Conservation (phyloP, 1,140 invertebrate species). For the Procambarus virginalis region DNA sequence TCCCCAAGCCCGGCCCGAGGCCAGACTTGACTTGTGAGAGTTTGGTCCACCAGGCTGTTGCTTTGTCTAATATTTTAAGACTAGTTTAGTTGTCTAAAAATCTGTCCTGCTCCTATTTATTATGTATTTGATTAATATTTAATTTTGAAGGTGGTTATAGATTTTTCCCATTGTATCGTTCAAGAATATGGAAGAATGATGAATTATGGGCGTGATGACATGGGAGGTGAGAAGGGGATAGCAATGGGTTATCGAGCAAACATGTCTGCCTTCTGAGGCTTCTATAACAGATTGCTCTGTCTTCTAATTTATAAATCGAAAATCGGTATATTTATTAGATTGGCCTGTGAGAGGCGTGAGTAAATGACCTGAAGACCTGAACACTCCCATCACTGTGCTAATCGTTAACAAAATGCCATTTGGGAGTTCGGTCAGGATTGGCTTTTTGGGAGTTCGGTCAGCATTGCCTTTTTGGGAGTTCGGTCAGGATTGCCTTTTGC, state of each 20-base stretch:
- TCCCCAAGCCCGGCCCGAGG: too few species aligned
- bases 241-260: not conserved
- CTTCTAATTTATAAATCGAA: conserved; percentile 13
- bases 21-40: too few species aligned
- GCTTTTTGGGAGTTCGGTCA: too few species aligned
- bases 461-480: too few species aligned
- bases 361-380: not conserved
- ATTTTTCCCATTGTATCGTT: too few species aligned
- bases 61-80: too few species aligned
- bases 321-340: conserved; percentile 5
- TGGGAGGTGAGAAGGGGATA: not conserved
- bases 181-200: too few species aligned
- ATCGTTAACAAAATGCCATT: not conserved
- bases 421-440: not conserved
- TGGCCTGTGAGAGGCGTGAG: conserved; percentile 15
- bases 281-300: not conserved
- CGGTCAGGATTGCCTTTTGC: not conserved
- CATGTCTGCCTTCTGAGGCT: not conserved
- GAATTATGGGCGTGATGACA: not conserved
- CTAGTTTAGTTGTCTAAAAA: not conserved
- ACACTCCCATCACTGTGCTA: not conserved
- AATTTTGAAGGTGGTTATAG: too few species aligned
- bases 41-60: too few species aligned
- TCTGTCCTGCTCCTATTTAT: not conserved
- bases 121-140: not conserved